Evolutionary conservation across 2,888 invertebrate species (phyloP).

Genomic region (Temnothorax ravouxi): DNA sequence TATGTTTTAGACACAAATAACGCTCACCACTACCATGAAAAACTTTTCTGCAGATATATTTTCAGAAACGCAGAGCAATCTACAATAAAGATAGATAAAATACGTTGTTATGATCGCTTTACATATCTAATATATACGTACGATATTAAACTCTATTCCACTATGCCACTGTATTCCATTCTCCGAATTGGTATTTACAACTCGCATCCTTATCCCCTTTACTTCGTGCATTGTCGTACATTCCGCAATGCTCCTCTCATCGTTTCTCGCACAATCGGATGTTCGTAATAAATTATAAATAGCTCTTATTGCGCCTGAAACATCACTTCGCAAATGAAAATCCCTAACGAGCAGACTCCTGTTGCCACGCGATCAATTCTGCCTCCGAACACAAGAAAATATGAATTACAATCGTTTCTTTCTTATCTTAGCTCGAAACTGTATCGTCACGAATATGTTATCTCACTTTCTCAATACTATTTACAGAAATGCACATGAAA

Average conservation of each 20-base stretch:
- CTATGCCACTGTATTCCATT: constrained; percentile 68
- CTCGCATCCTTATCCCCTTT: constrained; percentile 51
- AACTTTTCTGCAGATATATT: constrained; percentile 60
- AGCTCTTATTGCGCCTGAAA: constrained; percentile 74
- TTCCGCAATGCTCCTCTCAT: constrained; percentile 41
- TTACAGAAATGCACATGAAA: constrained; percentile 82
- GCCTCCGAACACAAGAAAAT: constrained; percentile 30
- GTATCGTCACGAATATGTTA: constrained; percentile 28
- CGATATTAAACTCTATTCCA: constrained; percentile 67
- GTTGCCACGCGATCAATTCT: constrained; percentile 54
- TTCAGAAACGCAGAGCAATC: constrained; percentile 58
- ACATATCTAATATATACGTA: constrained; percentile 58
- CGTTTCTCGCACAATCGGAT: constrained; percentile 67
- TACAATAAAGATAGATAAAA: constrained; percentile 72
- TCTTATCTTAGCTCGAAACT: constrained; percentile 14
- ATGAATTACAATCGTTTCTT: not conserved
- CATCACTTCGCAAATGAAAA: constrained; percentile 69
- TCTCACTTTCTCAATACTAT: constrained; percentile 71
- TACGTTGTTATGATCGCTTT: constrained; percentile 61
- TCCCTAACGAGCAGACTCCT: constrained; percentile 62
- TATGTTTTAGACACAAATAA: constrained; percentile 3
- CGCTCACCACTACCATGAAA: constrained; percentile 35
- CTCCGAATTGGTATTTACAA: constrained; percentile 73
- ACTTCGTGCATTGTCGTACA: constrained; percentile 61
- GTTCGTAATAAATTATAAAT: constrained; percentile 84